These are phyloP conservation scores for Drosophila hydei DNA, from an alignment of 1,140 invertebrate species.

Conservation along the genomic window DNA sequence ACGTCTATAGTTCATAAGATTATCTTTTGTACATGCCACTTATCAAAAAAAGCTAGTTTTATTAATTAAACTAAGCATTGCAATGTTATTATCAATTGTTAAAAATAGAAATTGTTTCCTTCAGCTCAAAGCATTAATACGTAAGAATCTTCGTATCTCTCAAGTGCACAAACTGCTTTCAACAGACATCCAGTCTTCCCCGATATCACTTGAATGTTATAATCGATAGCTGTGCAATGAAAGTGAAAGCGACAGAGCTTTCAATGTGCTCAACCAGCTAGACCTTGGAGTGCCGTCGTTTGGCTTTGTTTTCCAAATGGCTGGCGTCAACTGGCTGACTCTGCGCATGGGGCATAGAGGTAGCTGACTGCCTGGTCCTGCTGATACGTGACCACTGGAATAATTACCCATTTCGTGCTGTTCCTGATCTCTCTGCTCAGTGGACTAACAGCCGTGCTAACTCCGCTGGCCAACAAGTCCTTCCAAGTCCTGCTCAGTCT, in stretches of 20 bases:
- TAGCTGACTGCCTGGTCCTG: slow-evolving; percentile 65
- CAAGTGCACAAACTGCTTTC: neutral
- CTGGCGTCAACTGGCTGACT: slow-evolving; percentile 64
- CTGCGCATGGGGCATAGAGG: slow-evolving; percentile 62
- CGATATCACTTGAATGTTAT: neutral
- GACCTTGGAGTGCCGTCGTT: slow-evolving; percentile 75
- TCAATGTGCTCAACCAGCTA: slow-evolving; percentile 71
- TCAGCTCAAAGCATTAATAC: too few species aligned
- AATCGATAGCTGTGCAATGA: neutral
- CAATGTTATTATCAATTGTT: neutral
- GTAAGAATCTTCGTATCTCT: too few species aligned
- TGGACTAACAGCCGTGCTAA: slow-evolving; percentile 52
- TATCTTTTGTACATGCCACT: neutral
- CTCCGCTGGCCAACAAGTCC: slow-evolving; percentile 66
- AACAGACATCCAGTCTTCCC: neutral
- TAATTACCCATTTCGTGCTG: too few species aligned
- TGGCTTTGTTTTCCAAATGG: slow-evolving; percentile 71
- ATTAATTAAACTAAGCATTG: neutral
- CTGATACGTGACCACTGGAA: slow-evolving; percentile 61
- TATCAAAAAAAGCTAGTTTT: neutral
- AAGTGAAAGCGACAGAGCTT: slow-evolving; percentile 17
- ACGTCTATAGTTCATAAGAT: neutral
- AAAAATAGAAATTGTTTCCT: neutral
- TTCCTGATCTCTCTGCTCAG: slow-evolving; percentile 61
- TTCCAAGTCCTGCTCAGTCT: slow-evolving; percentile 64